Conservation (phyloP, 1,140 invertebrate genomes). For the Cotesia glomerata region DNA sequence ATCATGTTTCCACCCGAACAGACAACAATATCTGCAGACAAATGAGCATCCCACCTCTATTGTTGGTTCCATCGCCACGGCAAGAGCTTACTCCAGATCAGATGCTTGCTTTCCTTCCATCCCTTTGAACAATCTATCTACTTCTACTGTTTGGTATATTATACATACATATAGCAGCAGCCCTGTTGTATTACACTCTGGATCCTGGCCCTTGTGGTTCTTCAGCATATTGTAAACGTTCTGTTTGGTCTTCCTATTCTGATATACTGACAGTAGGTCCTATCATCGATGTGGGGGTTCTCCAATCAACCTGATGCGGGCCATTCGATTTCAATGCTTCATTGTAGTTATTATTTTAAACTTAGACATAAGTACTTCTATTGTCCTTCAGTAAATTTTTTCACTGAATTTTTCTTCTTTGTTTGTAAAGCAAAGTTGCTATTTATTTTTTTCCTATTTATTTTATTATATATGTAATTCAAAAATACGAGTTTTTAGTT, state of each 20-base stretch:
- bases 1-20: slow-evolving; percentile 60
- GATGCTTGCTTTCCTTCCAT: not conserved
- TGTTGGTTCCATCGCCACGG: slow-evolving; percentile 58
- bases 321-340: slow-evolving; percentile 19
- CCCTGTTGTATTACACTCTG: not conserved
- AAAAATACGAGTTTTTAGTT: not conserved
- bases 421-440: no score
- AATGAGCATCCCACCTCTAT: slow-evolving; percentile 64
- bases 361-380: not conserved
- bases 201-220: not conserved
- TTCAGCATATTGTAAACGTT: not conserved
- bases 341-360: not conserved
- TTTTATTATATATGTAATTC: no score
- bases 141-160: not conserved
- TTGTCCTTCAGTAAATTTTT: not conserved
- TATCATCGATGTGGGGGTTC: slow-evolving; percentile 17
- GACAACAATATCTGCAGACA: slow-evolving; percentile 63
- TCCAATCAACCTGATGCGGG: slow-evolving; percentile 28
- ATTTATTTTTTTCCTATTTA: no score
- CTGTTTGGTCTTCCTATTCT: slow-evolving; percentile 4
- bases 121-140: no score
- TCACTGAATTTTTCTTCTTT: not conserved
- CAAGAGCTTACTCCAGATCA: slow-evolving; percentile 35
- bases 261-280: slow-evolving; percentile 15
- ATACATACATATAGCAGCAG: not conserved